Evolutionary conservation across 2,797 vertebrate genomes (phyloP), one percentile per base, ranked within the genome.

Genomic region (Helostoma temminkii): DNA sequence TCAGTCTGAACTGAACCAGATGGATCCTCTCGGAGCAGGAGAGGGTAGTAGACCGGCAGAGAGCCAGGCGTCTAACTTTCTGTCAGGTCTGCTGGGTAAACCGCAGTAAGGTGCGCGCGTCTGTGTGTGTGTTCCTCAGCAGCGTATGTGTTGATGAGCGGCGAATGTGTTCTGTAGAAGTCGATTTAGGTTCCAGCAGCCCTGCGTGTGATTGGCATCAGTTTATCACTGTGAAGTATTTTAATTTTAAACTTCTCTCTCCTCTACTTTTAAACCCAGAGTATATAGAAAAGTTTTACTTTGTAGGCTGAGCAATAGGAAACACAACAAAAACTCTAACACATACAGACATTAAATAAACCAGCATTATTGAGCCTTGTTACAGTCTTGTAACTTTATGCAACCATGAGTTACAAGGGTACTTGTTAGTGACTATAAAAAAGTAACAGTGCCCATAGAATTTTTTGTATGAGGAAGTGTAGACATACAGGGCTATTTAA

Each of bases 1-100:
- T 93, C 97, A 98, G 88, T 98, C 97, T 0, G 97, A 99, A 93
- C 93, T 99, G 82, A 98, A 93, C 92, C 97, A 98, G 91, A 92
- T 97, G 94, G 97, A 99, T 94, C 94, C 96, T 34, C 19, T 94
- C 1, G 92, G 90, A 86, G 94, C 94, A 10, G 78, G 84, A 49
- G 93, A 91, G 34, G 92, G 86, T 49, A n/a, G 21, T 49, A 87
- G 93, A 90, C 85, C 85, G 25, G 88, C 81, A 57, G 90, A 83
- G 24, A 84, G 93, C 87, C 91, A 95, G 94, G 93, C 91, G 8
- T 85, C 93, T 67, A 90, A 87, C 77, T 94, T 95, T 77, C 78
- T 95, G 68, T 94, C 94, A 41, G 94, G 82, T 79, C 79, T 95
- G 58, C 90, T 95, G 22, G 90, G 94, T 88, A 95, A 95, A 89